Conservation (phyloP, 2,888 invertebrate genomes). For the Eremobia ochroleuca region DNA sequence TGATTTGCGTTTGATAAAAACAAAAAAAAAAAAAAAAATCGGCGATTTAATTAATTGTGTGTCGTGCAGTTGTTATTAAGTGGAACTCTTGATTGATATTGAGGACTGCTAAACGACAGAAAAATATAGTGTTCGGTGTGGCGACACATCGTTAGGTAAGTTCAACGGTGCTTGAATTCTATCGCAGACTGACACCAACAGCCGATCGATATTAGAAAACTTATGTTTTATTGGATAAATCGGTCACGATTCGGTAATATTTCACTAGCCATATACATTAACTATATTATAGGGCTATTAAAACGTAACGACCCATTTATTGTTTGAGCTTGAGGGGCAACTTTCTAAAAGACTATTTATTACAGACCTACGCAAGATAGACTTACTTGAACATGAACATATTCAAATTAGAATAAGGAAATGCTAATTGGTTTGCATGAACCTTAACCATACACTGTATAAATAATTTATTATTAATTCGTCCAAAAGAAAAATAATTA, state of each 20-base stretch:
- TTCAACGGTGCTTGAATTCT: conserved; percentile 60
- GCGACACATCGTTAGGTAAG: conserved; percentile 67
- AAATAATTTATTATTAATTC: not conserved
- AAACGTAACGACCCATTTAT: conserved; percentile 70
- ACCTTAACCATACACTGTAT: not conserved
- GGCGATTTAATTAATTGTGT: conserved; percentile 63
- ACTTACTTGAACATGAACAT: conserved; percentile 14
- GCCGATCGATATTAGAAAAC: conserved; percentile 87
- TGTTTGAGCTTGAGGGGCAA: conserved; percentile 55
- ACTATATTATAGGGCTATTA: conserved; percentile 27
- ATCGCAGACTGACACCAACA: conserved; percentile 74
- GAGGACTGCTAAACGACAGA: conserved; percentile 28
- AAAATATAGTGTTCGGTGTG: conserved; percentile 55
- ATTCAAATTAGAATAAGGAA: conserved; percentile 22
- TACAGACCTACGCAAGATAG: conserved; percentile 35
- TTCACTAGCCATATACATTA: conserved; percentile 35
- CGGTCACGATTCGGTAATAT: conserved; percentile 61
- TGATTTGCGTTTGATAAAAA: conserved; percentile 73
- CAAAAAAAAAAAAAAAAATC: conserved; percentile 67
- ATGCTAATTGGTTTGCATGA: not conserved
- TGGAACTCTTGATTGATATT: conserved; percentile 54
- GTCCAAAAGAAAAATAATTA: not conserved
- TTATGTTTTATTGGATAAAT: conserved; percentile 73
- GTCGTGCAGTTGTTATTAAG: conserved; percentile 64
- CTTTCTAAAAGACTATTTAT: conserved; percentile 69